phyloP scores from a whole-genome alignment of 2,797 vertebrate species.

The Scolopax bukidnonensis region DNA sequence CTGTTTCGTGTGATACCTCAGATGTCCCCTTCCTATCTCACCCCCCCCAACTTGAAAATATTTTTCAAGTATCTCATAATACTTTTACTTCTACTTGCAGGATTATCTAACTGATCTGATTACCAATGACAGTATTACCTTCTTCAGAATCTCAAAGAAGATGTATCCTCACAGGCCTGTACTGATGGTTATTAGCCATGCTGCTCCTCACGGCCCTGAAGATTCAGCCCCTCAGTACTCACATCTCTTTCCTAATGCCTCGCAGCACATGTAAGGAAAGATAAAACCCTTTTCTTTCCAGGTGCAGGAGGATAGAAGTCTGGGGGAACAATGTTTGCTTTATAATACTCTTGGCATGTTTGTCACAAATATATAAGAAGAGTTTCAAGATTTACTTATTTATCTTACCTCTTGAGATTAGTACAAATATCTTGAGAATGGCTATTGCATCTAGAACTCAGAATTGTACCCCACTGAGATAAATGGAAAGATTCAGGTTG shows the following conservation, averaged over 20 bases:
- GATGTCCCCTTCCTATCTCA: background rate
- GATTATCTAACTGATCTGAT: constrained; percentile 98
- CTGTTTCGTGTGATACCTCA: background rate
- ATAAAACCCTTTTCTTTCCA: constrained; percentile 6
- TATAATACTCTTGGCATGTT: background rate
- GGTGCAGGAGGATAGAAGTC: background rate
- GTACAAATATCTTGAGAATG: background rate
- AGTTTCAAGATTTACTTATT: background rate
- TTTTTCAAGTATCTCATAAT: constrained; percentile 26
- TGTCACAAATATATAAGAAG: background rate
- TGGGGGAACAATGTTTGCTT: background rate
- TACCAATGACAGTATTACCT: constrained; percentile 91
- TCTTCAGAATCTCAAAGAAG: constrained; percentile 92
- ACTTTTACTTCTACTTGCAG: constrained; percentile 75
- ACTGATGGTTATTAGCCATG: constrained; percentile 94
- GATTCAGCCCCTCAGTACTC: constrained; percentile 94
- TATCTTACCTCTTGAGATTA: background rate
- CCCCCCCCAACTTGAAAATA: background rate
- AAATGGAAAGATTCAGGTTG: background rate
- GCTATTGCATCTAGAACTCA: background rate
- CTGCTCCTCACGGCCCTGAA: constrained; percentile 92
- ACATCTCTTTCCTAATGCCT: constrained; percentile 91
- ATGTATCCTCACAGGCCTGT: constrained; percentile 93
- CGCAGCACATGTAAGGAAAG: constrained; percentile 93
- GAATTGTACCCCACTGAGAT: background rate